These are phyloP conservation scores for Scaptomyza flava DNA, from an alignment of 2,888 invertebrate species.

Conservation along the genomic window DNA sequence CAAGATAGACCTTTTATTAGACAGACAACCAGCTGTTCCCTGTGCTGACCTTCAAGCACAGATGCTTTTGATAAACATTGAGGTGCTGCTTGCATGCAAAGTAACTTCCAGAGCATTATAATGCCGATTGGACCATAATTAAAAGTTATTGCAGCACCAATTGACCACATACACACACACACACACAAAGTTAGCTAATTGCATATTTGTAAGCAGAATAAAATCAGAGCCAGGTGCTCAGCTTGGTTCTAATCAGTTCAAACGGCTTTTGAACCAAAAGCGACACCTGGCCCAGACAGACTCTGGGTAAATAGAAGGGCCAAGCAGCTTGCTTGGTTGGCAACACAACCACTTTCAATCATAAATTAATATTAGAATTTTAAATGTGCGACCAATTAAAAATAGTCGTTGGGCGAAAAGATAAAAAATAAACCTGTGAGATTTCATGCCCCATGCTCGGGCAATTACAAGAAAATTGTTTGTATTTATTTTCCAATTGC, in stretches of 20 bases:
- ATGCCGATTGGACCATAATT: conserved; percentile 70
- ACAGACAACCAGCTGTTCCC: conserved; percentile 4
- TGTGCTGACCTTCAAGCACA: conserved; percentile 34
- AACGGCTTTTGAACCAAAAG: conserved; percentile 43
- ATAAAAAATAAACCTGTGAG: conserved; percentile 62
- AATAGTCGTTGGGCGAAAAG: conserved; percentile 34
- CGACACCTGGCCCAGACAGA: conserved; percentile 68
- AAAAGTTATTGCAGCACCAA: conserved; percentile 70
- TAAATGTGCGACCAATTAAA: conserved; percentile 73
- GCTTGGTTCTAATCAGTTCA: conserved; percentile 63
- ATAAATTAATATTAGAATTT: conserved; percentile 80
- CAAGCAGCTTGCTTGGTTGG: conserved; percentile 8
- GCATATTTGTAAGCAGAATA: conserved; percentile 20
- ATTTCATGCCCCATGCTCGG: conserved; percentile 69
- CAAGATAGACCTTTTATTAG: background rate
- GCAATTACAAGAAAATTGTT: conserved; percentile 72
- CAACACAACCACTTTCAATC: conserved; percentile 69
- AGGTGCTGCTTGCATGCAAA: conserved; percentile 58
- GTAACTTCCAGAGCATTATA: conserved; percentile 52
- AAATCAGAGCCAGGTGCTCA: conserved; percentile 34
- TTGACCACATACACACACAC: conserved; percentile 50
- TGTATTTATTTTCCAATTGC: conserved; percentile 58
- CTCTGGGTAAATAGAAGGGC: conserved; percentile 66
- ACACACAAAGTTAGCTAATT: conserved; percentile 37
- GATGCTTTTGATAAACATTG: conserved; percentile 15